Conservation (phyloP, 2,113 vertebrate genomes). For the Euleptes europaea region DNA sequence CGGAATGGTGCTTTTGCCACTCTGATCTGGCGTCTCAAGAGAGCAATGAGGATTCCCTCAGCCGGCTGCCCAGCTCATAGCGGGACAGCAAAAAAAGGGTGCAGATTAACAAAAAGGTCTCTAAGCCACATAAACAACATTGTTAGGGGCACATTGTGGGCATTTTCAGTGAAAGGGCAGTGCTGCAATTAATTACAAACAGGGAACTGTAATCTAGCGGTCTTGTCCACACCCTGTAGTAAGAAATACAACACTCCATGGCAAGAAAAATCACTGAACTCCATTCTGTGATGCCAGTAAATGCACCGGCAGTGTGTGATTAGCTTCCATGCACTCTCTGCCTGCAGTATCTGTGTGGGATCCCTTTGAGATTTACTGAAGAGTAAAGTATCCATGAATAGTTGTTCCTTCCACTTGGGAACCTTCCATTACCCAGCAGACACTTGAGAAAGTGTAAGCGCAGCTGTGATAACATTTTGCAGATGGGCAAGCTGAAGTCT, state of each 20-base stretch:
- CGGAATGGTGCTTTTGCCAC: neutral
- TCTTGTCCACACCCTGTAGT: neutral
- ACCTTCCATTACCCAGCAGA: slow-evolving; percentile 1
- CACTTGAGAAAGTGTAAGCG: neutral
- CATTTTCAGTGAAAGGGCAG: neutral
- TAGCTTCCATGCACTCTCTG: neutral
- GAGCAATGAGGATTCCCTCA: neutral
- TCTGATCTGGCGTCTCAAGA: neutral
- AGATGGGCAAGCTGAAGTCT: neutral
- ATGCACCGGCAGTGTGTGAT: neutral
- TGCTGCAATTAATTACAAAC: neutral
- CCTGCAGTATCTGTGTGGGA: neutral
- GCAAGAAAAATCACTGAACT: neutral
- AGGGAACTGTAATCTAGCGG: neutral
- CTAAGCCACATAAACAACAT: neutral
- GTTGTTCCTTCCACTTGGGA: slow-evolving; percentile 7
- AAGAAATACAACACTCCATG: neutral
- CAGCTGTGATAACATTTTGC: slow-evolving; percentile 21
- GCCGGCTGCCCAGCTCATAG: neutral
- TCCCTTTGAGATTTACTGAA: slow-evolving; percentile 8
- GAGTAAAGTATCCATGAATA: neutral
- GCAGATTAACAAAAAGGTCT: too few species aligned
- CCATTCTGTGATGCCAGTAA: neutral
- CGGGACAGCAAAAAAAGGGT: too few species aligned
- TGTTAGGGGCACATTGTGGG: neutral